phyloP scores from a whole-genome alignment of 2,797 vertebrate species.

The Alcedo atthis region DNA sequence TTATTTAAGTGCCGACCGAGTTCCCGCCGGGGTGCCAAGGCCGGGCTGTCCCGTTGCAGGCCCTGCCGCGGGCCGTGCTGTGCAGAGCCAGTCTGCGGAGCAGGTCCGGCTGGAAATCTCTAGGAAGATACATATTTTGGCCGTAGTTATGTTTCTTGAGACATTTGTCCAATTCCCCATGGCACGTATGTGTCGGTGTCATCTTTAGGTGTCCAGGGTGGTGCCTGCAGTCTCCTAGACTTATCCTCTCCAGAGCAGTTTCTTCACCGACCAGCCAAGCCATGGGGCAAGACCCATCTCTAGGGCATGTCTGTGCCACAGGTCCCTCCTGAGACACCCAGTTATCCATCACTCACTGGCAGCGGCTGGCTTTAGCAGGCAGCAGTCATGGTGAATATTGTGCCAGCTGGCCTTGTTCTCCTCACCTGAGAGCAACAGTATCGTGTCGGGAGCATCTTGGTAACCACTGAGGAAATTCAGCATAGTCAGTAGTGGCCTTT shows the following conservation, averaged over 20 bases:
- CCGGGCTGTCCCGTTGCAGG: neutral
- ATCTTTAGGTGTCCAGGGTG: neutral
- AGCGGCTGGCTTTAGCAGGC: neutral
- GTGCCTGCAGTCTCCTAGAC: neutral
- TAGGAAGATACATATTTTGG: neutral
- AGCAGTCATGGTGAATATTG: neutral
- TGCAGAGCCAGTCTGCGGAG: neutral
- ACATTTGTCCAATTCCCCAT: accelerated
- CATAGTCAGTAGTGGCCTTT: accelerated
- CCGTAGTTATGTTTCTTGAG: neutral
- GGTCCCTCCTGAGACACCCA: neutral
- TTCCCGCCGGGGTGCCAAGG: neutral
- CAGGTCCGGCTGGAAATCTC: neutral
- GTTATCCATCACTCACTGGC: accelerated
- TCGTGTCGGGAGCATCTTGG: neutral
- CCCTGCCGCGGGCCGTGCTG: accelerated
- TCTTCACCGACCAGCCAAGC: neutral
- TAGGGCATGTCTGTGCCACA: accelerated
- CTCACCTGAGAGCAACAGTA: accelerated
- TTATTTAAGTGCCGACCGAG: neutral
- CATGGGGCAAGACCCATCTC: accelerated
- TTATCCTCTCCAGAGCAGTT: neutral
- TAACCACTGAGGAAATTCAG: neutral
- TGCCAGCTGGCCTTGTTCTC: neutral
- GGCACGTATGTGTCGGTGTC: neutral